Conservation (phyloP, 2,888 invertebrate species). For the Cephus pulcher region DNA sequence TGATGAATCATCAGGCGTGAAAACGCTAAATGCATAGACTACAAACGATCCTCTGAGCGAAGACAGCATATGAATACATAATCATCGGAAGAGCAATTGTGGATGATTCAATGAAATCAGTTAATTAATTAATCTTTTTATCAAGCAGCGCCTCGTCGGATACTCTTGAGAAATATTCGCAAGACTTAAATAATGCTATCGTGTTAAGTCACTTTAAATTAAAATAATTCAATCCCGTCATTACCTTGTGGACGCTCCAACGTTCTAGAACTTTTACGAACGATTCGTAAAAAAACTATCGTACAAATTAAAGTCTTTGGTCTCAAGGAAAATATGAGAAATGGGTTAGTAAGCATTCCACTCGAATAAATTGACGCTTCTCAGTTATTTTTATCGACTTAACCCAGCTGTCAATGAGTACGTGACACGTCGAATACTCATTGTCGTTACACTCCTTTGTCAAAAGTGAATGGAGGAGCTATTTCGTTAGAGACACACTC, state of each 20-base stretch:
- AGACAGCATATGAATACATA: not conserved
- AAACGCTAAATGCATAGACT: constrained; percentile 19
- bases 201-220: not conserved
- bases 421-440: not conserved
- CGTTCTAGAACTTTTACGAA: not conserved
- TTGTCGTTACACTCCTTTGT: not conserved
- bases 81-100: not conserved
- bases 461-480: not conserved
- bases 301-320: not conserved
- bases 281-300: not conserved
- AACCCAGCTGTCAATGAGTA: not conserved
- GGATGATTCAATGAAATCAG: constrained; percentile 13
- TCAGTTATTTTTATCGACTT: not conserved
- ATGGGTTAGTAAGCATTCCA: not conserved
- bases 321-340: not conserved
- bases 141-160: not conserved
- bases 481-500: not conserved
- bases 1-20: constrained; percentile 46
- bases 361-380: not conserved
- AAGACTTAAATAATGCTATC: too few species aligned
- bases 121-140: constrained; percentile 7
- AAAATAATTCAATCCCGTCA: not conserved
- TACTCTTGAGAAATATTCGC: not conserved
- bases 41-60: constrained; percentile 22
- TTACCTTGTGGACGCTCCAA: not conserved